Conservation (phyloP, 2,797 vertebrate species). For the Hemibagrus guttatus region DNA sequence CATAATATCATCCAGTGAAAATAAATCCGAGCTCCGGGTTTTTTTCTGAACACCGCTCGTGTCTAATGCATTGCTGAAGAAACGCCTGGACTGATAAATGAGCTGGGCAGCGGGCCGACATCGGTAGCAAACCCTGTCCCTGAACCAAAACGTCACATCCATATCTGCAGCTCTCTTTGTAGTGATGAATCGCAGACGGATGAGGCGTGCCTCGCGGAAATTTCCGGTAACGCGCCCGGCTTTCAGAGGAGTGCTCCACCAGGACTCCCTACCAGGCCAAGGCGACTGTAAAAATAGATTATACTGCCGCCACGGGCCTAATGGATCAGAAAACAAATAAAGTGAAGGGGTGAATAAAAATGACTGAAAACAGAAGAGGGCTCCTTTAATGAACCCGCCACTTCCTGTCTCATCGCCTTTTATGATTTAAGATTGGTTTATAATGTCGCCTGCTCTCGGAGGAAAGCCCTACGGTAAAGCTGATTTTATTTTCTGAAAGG, state of each 20-base stretch:
- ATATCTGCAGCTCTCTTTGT: conserved; percentile 42
- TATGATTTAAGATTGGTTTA: conserved; percentile 46
- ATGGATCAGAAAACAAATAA: conserved; percentile 72
- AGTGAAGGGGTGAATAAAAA: conserved; percentile 64
- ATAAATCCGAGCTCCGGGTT: not conserved
- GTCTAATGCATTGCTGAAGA: conserved; percentile 4
- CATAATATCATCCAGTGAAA: not conserved
- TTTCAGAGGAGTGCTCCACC: not conserved
- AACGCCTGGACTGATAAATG: conserved; percentile 31
- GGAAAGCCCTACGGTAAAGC: conserved; percentile 7
- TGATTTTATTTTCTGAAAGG: conserved; percentile 23
- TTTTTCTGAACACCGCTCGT: conserved; percentile 23
- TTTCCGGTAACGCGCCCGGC: conserved; percentile 32
- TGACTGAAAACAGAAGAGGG: conserved; percentile 63
- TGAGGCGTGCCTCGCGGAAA: not conserved
- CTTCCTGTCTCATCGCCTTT: conserved; percentile 48
- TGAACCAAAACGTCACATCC: conserved; percentile 40
- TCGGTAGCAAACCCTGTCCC: conserved; percentile 34
- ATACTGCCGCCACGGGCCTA: conserved; percentile 58
- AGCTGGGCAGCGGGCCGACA: conserved; percentile 29
- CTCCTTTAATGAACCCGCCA: conserved; percentile 50
- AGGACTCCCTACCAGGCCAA: not conserved
- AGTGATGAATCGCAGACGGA: conserved; percentile 42
- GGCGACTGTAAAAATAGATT: conserved; percentile 56
- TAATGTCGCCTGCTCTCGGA: conserved; percentile 9